Evolutionary conservation across 2,888 invertebrate genomes (phyloP).

Genomic region (Melipona beecheii): DNA sequence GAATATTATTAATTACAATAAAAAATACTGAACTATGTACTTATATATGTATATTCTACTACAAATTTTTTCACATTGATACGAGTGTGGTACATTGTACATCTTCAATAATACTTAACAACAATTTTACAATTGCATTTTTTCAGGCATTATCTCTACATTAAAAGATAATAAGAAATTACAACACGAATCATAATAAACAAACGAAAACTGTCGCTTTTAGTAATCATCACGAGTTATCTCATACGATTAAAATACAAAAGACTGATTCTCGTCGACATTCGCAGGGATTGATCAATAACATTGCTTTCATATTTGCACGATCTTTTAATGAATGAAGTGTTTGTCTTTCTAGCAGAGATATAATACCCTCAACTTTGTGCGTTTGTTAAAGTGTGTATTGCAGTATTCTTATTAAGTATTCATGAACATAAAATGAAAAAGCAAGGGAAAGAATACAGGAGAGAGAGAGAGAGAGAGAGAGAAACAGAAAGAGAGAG

Average conservation of each 20-base stretch:
- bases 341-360: neutral
- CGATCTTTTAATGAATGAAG: constrained; percentile 28
- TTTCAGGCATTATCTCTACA: too few relatives aligned
- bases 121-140: too few relatives aligned
- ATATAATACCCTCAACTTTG: neutral
- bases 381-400: neutral
- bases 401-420: neutral
- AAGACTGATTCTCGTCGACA: neutral
- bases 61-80: too few relatives aligned
- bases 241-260: constrained; percentile 16
- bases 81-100: too few relatives aligned
- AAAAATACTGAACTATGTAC: too few relatives aligned
- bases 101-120: too few relatives aligned
- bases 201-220: neutral
- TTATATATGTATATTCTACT: too few relatives aligned
- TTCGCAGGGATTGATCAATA: constrained; percentile 17
- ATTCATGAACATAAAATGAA: too few relatives aligned
- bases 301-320: constrained; percentile 1
- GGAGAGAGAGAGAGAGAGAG: too few relatives aligned
- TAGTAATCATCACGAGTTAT: constrained; percentile 11
- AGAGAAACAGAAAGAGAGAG: neutral
- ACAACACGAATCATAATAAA: neutral
- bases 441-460: too few relatives aligned
- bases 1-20: too few relatives aligned
- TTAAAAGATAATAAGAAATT: neutral